Conservation (phyloP, 2,113 vertebrate species). For the Sinocyclocheilus anophthalmus region DNA sequence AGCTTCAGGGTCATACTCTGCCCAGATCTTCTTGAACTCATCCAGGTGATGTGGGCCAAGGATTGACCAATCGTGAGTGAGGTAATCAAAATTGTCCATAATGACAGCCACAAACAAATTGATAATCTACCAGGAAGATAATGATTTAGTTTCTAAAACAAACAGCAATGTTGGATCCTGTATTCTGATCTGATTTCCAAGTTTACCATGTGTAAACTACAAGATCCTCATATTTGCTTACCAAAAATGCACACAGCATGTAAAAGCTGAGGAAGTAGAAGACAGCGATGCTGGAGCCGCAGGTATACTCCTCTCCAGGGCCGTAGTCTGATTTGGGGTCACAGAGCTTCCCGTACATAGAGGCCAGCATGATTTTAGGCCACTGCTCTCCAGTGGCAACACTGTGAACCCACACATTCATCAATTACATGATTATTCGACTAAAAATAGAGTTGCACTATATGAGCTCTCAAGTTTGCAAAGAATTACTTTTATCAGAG, state of each 20-base stretch:
- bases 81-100: slow-evolving; percentile 99
- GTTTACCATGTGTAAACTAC: too few species aligned
- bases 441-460: background rate
- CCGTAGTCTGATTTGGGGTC: slow-evolving; percentile 87
- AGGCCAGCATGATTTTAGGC: slow-evolving; percentile 92
- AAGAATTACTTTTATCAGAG: background rate
- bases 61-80: slow-evolving; percentile 97
- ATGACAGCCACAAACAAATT: slow-evolving; percentile 98
- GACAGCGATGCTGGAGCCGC: slow-evolving; percentile 91
- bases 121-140: slow-evolving; percentile 81
- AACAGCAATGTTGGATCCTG: background rate
- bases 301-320: slow-evolving; percentile 88
- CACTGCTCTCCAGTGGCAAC: slow-evolving; percentile 93
- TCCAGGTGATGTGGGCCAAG: slow-evolving; percentile 96
- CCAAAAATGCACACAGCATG: slow-evolving; percentile 97
- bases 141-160: too few species aligned
- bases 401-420: slow-evolving; percentile 67
- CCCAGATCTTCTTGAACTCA: slow-evolving; percentile 98
- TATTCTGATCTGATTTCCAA: background rate
- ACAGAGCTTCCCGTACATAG: slow-evolving; percentile 88
- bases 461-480: background rate
- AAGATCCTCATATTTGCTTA: slow-evolving; percentile 63
- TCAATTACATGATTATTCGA: background rate
- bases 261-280: slow-evolving; percentile 98
- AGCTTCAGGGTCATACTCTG: slow-evolving; percentile 96